Evolutionary conservation across 2,888 invertebrate genomes (phyloP).

Genomic region (Cistogaster globosa): DNA sequence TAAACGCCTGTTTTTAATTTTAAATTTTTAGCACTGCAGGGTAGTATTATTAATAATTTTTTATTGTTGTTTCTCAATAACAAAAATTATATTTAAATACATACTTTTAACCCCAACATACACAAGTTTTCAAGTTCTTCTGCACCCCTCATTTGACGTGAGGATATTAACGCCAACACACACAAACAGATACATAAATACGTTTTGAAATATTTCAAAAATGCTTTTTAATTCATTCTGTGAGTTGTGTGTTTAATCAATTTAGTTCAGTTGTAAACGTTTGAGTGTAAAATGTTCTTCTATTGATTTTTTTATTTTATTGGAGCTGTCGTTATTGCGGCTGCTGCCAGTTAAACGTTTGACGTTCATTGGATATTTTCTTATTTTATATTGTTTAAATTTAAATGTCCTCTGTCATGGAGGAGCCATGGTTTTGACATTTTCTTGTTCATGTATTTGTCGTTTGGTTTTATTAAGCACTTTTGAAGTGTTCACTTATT

Average conservation of each 20-base stretch:
- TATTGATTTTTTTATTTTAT: constrained; percentile 62
- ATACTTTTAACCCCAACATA: constrained; percentile 19
- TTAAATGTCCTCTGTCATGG: constrained; percentile 52
- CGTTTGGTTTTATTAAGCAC: constrained; percentile 34
- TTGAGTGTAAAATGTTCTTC: constrained; percentile 40
- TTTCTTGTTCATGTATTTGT: constrained; percentile 20
- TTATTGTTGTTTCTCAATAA: background rate
- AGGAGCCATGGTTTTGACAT: constrained; percentile 68
- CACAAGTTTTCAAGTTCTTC: constrained; percentile 4
- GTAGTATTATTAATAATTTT: background rate
- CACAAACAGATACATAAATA: constrained; percentile 30
- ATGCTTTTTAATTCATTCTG: constrained; percentile 23
- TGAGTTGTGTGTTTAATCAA: constrained; percentile 23
- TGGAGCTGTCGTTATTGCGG: constrained; percentile 12
- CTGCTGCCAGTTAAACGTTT: constrained; percentile 2
- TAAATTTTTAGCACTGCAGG: background rate
- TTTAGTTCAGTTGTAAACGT: constrained; percentile 37
- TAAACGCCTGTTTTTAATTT: background rate
- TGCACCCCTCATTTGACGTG: constrained; percentile 59
- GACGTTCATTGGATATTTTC: background rate
- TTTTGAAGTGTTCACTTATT: constrained; percentile 36
- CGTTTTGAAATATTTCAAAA: constrained; percentile 30
- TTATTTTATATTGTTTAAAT: constrained; percentile 8
- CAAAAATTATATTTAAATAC: constrained; percentile 5
- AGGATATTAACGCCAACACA: constrained; percentile 54